Conservation (phyloP, 2,113 vertebrate species). For the Garra rufa region DNA sequence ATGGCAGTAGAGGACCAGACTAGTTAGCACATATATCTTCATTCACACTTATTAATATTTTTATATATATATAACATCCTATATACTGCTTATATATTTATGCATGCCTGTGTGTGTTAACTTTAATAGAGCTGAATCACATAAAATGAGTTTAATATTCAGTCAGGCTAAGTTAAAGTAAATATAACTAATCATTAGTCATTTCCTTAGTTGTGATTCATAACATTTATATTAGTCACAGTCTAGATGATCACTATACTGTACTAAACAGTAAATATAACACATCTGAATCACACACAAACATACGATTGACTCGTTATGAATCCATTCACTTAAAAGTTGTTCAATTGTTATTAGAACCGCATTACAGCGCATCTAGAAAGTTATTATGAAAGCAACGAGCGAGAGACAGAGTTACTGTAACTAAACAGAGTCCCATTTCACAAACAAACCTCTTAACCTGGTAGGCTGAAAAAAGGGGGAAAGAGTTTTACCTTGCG, state of each 20-base stretch:
- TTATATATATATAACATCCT: not conserved
- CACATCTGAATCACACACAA: not conserved
- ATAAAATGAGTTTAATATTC: not conserved
- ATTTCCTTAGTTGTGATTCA: not conserved
- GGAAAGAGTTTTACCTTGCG: not conserved
- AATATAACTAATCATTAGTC: not conserved
- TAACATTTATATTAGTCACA: not conserved
- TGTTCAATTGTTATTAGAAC: not conserved
- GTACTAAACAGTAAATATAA: not conserved
- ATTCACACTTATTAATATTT: not conserved
- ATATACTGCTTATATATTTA: not conserved
- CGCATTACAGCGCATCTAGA: not conserved
- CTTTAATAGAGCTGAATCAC: not conserved
- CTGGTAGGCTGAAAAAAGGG: not conserved
- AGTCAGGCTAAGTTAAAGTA: no score
- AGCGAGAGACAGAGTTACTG: not conserved
- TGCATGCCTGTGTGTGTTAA: no score
- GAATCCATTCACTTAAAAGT: not conserved
- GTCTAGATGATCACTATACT: not conserved
- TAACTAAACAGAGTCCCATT: not conserved
- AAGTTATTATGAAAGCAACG: not conserved
- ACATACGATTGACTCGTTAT: not conserved
- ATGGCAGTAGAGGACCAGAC: conserved; percentile 19
- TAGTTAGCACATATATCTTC: not conserved
- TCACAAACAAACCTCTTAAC: not conserved